Evolutionary conservation across 2,113 vertebrate genomes (phyloP), one percentile per base, ranked within the genome.

Genomic region (Ciconia stormi): DNA sequence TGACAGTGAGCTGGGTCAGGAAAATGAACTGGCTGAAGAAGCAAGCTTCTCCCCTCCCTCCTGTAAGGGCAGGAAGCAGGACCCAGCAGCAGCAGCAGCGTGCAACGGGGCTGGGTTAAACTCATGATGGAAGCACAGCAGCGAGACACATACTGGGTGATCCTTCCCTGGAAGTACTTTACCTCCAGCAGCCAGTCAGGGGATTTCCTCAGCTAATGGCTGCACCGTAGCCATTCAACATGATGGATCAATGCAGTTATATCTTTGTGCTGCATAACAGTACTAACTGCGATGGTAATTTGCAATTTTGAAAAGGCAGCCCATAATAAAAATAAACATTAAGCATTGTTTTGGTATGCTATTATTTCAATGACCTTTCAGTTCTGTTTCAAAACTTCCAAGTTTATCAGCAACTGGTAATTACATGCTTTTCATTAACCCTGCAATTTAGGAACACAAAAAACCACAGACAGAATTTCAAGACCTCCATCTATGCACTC

Each of bases 341-440:
- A 82, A 79, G 61, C 62, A 84, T 81, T 94, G 89, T 89, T 95
- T 93, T 65, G 52, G 61, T 82, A 72, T 34, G 38, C 77, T 91
- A 23, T 89, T 96, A 91, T 89, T 97, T 89, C 86, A 77, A 47
- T 94, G 91, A 96, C 93, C 80, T 96, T 94, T 96, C 80, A 50
- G 63, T 67, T 92, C 59, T 84, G 32, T 90, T 92, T 88, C 90
- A 95, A 72, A 93, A 90, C 74, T 82, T 79, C 56, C 82, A 82
- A 82, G 84, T 91, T 89, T 78, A 95, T 84, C 91, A 94, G 61
- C 83, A 93, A 81, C 65, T 71, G 83, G 59, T 52, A 25, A 81
- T 55, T 70, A 92, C 42, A 21, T 17, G 44, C 44, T 91, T 91
- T 91, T 67, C 40, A 71, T 91, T 91, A 94, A 91, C 80, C 46